phyloP scores from a whole-genome alignment of 2,888 invertebrate genomes.

The Eristalis arbustorum region DNA sequence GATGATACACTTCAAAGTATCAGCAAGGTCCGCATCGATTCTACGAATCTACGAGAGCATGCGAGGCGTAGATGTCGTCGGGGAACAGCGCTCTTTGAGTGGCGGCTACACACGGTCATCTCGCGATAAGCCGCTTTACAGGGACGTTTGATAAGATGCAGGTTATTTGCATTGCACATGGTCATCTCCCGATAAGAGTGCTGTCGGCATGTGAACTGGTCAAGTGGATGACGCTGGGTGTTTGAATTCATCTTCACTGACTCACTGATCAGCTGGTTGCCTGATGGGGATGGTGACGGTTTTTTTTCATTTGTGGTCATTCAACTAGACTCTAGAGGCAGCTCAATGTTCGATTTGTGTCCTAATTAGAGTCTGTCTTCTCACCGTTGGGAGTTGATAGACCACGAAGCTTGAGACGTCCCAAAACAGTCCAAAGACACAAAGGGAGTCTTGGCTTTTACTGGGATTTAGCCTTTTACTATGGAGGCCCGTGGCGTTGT shows the following conservation, averaged over 20 bases:
- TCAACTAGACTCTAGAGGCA: too few species aligned
- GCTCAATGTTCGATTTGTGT: too few species aligned
- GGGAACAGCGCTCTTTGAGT: background rate
- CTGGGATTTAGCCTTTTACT: too few species aligned
- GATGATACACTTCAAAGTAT: background rate
- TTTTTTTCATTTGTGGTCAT: too few species aligned
- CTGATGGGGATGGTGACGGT: background rate
- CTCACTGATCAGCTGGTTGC: background rate
- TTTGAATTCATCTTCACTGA: background rate
- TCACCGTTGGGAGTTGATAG: too few species aligned
- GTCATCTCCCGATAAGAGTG: background rate
- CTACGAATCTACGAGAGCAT: background rate
- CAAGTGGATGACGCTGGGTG: background rate
- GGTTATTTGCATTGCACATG: constrained; percentile 2
- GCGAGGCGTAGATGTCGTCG: background rate
- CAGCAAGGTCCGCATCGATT: background rate
- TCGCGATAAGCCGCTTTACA: background rate
- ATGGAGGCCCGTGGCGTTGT: too few species aligned
- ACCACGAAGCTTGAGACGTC: too few species aligned
- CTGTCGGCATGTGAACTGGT: background rate
- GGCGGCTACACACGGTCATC: background rate
- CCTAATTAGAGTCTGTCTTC: too few species aligned
- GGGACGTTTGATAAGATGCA: background rate
- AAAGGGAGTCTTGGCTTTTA: too few species aligned
- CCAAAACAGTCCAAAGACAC: too few species aligned